Base-by-base conservation (phyloP, 2,797 vertebrate genomes). In the Orientallactaga sibirica region DNA sequence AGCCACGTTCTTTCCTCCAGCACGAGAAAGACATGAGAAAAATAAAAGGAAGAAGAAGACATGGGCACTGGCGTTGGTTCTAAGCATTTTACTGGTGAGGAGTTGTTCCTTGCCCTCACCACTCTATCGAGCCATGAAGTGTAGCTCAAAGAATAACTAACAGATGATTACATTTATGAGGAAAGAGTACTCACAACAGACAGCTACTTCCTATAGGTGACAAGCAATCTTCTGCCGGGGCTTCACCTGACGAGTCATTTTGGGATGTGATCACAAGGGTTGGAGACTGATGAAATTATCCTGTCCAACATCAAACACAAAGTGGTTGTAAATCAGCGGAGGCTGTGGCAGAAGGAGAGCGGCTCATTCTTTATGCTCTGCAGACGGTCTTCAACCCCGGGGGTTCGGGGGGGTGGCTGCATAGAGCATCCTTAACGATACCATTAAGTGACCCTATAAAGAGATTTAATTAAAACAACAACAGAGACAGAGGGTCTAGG, bases 301-400 rank as follows among this genome's bases (percentile, higher is more conserved):
- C 98, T 99, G 98, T 99, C 98, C 98, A 98, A 98, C 99, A 99
- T 99, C 99, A 99, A 99, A 99, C 98, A 73, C 98, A 98, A 98
- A 98, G 96, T 97, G 98, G 98, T 98, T 99, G 99, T 99, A 99
- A 99, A 99, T 99, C 99, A 99, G 98, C 97, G 97, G 95, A 97
- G 96, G 96, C 98, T 97, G 97, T 98, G 98, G 98, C 99, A 98
- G 98, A 90, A 98, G 97, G 97, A 98, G 98, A 98, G 98, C 98
- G 98, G 97, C 98, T 98, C 98, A 98, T 99, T 98, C 98, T 98
- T 98, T 98, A 98, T 98, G 97, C 95, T 95, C 97, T 97, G 95
- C 96, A 97, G 97, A 97, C 98, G 95, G 98, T 96, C 97, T 97
- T 98, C 98, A 97, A 98, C 98, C 92, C 94, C 93, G 96, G 96